Conservation (phyloP, 2,797 vertebrate species). For the Halcyon badia region DNA sequence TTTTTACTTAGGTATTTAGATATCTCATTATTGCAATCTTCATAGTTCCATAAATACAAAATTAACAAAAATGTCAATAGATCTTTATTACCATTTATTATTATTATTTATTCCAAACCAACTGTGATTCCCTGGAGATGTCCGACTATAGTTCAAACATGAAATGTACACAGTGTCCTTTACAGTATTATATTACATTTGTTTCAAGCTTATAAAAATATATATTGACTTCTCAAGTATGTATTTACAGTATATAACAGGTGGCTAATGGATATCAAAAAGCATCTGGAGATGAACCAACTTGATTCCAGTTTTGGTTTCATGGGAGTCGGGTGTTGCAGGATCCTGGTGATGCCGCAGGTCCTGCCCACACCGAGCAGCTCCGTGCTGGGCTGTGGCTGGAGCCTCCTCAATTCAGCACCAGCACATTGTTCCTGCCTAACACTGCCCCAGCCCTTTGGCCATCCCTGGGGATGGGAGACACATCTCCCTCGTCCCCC, state of each 20-base stretch:
- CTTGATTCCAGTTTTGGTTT: not conserved
- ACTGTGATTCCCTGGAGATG: slow-evolving; percentile 37
- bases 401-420: not conserved
- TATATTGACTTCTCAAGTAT: slow-evolving; percentile 91
- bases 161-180: slow-evolving; percentile 84
- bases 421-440: not conserved
- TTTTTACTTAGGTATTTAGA: slow-evolving; percentile 12
- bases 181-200: slow-evolving; percentile 84
- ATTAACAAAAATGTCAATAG: slow-evolving; percentile 52
- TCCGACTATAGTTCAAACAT: slow-evolving; percentile 80
- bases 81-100: slow-evolving; percentile 33
- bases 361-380: not conserved
- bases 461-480: not conserved
- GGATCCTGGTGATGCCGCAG: rapidly evolving
- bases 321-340: rapidly evolving
- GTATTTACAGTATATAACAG: slow-evolving; percentile 92
- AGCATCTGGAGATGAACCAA: slow-evolving; percentile 43
- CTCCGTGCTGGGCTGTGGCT: rapidly evolving
- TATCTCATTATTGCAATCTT: slow-evolving; percentile 53
- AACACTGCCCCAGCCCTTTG: not conserved
- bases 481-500: not conserved
- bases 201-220: slow-evolving; percentile 92
- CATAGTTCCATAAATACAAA: slow-evolving; percentile 56
- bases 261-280: slow-evolving; percentile 75
- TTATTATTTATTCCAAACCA: slow-evolving; percentile 27